A percentile compares a stretch with the other conserved stretches of the same genome.
Conservation (phyloP, 2,797 vertebrate species). For the Bryconaethiops microstoma region DNA sequence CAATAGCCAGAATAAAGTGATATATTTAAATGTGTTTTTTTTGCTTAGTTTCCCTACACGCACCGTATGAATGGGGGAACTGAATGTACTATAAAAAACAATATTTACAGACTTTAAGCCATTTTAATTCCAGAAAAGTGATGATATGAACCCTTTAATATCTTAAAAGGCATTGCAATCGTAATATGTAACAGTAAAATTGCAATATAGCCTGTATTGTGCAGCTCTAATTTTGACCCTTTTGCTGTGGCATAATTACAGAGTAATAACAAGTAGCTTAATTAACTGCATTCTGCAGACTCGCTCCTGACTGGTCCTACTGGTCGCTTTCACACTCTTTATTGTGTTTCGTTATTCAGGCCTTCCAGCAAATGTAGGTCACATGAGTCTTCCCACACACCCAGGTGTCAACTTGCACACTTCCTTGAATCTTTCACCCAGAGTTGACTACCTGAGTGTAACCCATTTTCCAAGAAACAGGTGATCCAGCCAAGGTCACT, state of each 20-base stretch:
- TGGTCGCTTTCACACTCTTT: background rate
- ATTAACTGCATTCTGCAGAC: background rate
- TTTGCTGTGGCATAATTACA: background rate
- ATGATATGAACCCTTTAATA: too few relatives aligned
- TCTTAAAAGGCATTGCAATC: too few relatives aligned
- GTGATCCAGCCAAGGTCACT: slow-evolving; percentile 30
- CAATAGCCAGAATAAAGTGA: too few relatives aligned
- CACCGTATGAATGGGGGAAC: too few relatives aligned
- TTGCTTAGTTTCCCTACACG: too few relatives aligned
- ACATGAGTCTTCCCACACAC: slow-evolving; percentile 23
- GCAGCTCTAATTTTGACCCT: too few relatives aligned
- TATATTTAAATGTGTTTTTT: too few relatives aligned
- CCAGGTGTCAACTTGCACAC: slow-evolving; percentile 35
- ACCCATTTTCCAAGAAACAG: slow-evolving; percentile 33
- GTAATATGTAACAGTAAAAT: too few relatives aligned
- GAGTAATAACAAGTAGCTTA: background rate
- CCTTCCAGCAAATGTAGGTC: background rate
- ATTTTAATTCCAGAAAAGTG: too few relatives aligned
- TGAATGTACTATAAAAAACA: too few relatives aligned
- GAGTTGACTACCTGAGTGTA: slow-evolving; percentile 25
- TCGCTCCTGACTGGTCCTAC: background rate
- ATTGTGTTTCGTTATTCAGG: background rate
- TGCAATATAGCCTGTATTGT: too few relatives aligned
- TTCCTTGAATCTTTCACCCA: slow-evolving; percentile 1
- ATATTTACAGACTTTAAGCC: too few relatives aligned